A percentile compares a stretch with the other conserved stretches of the same genome.
phyloP scores from a whole-genome alignment of 2,113 vertebrate genomes.

The Trematomus loennbergii region DNA sequence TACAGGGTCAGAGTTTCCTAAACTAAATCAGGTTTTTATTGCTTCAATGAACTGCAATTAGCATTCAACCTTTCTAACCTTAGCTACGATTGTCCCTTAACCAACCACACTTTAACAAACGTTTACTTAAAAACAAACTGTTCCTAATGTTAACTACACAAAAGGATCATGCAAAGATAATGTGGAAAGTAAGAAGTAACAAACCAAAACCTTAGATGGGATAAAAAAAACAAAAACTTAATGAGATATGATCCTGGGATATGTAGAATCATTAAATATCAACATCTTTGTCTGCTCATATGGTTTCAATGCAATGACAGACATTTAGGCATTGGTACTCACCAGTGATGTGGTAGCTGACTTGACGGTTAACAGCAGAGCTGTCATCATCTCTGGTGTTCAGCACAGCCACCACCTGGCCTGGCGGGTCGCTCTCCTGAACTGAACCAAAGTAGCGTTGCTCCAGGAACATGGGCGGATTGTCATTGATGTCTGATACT shows the following conservation, averaged over 20 bases:
- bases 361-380: conserved; percentile 91
- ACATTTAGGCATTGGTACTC: conserved; percentile 62
- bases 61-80: not conserved
- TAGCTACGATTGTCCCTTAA: not conserved
- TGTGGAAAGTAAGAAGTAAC: not conserved
- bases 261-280: not conserved
- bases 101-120: not conserved
- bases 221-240: not conserved
- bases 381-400: conserved; percentile 95
- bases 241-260: not conserved
- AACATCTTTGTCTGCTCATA: not conserved
- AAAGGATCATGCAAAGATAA: not conserved
- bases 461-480: conserved; percentile 90
- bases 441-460: conserved; percentile 90
- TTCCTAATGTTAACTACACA: not conserved
- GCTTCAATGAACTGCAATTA: not conserved
- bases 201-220: not conserved
- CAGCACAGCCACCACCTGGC: conserved; percentile 94
- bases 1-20: not conserved
- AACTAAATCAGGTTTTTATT: not conserved
- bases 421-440: conserved; percentile 93
- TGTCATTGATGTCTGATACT: conserved; percentile 95
- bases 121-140: not conserved
- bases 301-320: not conserved
- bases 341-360: conserved; percentile 98